Evolutionary conservation across 2,113 vertebrate species (phyloP).

Genomic region (Cariama cristata): DNA sequence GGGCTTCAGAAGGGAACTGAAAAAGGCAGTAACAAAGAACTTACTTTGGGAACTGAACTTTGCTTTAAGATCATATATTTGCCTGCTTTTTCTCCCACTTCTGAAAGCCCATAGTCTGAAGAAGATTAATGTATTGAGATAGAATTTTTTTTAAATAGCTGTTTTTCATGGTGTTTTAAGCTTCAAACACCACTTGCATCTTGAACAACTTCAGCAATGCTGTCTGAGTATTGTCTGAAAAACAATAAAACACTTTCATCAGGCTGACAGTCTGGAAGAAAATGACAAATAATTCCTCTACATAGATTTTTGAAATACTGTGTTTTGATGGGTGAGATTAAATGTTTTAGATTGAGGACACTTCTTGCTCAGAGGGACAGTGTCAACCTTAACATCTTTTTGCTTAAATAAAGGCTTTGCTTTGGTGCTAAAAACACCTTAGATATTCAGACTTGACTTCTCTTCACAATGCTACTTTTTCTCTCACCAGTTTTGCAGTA

Average conservation of each 20-base stretch:
- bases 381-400: constrained; percentile 38
- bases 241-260: constrained; percentile 38
- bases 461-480: neutral
- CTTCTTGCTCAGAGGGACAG: constrained; percentile 61
- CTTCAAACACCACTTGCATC: neutral
- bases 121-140: neutral
- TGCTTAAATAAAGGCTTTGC: neutral
- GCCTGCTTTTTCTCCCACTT: neutral
- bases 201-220: neutral
- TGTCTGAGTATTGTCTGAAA: constrained; percentile 46
- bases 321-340: constrained; percentile 41
- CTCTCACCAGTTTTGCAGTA: neutral
- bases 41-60: neutral
- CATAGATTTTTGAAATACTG: constrained; percentile 1
- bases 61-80: neutral
- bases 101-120: neutral
- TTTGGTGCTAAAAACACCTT: neutral
- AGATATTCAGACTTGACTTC: neutral
- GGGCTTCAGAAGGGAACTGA: neutral
- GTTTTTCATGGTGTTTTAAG: neutral
- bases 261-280: constrained; percentile 42
- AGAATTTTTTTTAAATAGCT: neutral
- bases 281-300: constrained; percentile 8
- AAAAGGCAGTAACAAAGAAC: neutral
- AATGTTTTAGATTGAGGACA: constrained; percentile 43